These are phyloP conservation scores for Lithobates sylvaticus DNA, from an alignment of 2,797 vertebrate species.

Conservation along the genomic window DNA sequence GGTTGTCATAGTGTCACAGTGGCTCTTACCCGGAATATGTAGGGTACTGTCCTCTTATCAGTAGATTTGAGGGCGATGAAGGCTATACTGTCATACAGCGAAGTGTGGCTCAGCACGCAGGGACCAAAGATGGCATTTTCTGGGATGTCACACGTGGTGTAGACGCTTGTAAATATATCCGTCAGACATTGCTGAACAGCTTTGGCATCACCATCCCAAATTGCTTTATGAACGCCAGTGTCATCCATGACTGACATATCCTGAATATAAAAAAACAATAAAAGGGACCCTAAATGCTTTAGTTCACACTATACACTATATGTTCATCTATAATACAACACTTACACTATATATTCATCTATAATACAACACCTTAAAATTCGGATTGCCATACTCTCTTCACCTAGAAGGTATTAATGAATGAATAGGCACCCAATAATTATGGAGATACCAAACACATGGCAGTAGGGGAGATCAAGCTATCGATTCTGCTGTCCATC, in stretches of 20 bases:
- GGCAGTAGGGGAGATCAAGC: neutral
- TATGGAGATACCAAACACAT: neutral
- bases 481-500: no score
- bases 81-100: constrained; percentile 97
- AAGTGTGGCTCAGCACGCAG: constrained; percentile 95
- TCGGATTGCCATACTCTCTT: neutral
- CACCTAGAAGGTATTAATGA: neutral
- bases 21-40: constrained; percentile 91
- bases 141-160: constrained; percentile 95
- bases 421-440: neutral
- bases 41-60: constrained; percentile 95
- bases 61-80: constrained; percentile 96
- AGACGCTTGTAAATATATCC: constrained; percentile 98
- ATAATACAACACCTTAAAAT: no score
- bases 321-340: neutral
- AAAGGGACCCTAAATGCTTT: neutral
- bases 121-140: constrained; percentile 97
- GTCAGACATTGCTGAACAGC: constrained; percentile 96
- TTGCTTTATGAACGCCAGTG: constrained; percentile 84
- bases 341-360: no score
- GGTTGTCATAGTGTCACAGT: neutral
- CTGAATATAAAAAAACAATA: constrained; percentile 20
- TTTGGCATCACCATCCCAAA: constrained; percentile 94
- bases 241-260: constrained; percentile 86
- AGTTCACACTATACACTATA: neutral